Percentiles rank a stretch among this genome's conserved stretches.
These are phyloP conservation scores for Volucella inflata DNA, from an alignment of 2,888 invertebrate species.

Conservation along the genomic window DNA sequence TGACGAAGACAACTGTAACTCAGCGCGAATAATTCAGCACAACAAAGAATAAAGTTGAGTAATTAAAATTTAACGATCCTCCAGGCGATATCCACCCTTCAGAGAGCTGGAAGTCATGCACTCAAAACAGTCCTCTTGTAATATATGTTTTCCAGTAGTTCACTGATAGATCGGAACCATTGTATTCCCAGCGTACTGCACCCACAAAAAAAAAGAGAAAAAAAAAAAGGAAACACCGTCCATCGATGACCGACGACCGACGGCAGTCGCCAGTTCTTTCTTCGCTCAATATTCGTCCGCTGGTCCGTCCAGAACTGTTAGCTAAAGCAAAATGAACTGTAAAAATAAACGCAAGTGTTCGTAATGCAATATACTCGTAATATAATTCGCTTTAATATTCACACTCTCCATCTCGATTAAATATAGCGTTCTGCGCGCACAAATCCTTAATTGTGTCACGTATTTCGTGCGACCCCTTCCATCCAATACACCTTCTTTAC, in stretches of 20 bases:
- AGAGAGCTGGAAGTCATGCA: constrained; percentile 53
- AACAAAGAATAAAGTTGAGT: constrained; percentile 75
- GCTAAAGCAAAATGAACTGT: neutral
- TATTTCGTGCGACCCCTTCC: constrained; percentile 43
- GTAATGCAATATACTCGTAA: constrained; percentile 47
- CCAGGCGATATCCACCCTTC: constrained; percentile 66
- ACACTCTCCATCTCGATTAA: constrained; percentile 57
- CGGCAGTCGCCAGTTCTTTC: constrained; percentile 16
- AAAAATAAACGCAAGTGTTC: too few relatives aligned
- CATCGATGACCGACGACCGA: neutral
- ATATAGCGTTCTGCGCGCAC: constrained; percentile 58
- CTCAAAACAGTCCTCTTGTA: constrained; percentile 28
- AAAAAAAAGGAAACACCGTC: neutral
- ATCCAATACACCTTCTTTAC: constrained; percentile 1
- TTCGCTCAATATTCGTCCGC: neutral
- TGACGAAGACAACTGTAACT: constrained; percentile 53
- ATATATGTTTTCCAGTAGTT: constrained; percentile 46
- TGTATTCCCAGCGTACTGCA: constrained; percentile 22
- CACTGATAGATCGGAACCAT: constrained; percentile 33
- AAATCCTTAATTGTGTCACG: constrained; percentile 75
- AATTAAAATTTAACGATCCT: constrained; percentile 75
- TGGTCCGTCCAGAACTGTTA: neutral
- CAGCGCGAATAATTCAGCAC: constrained; percentile 70
- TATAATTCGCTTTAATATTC: constrained; percentile 73
- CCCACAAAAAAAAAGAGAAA: constrained; percentile 23